phyloP scores from a whole-genome alignment of 2,797 vertebrate species.

The Tangara arthus region DNA sequence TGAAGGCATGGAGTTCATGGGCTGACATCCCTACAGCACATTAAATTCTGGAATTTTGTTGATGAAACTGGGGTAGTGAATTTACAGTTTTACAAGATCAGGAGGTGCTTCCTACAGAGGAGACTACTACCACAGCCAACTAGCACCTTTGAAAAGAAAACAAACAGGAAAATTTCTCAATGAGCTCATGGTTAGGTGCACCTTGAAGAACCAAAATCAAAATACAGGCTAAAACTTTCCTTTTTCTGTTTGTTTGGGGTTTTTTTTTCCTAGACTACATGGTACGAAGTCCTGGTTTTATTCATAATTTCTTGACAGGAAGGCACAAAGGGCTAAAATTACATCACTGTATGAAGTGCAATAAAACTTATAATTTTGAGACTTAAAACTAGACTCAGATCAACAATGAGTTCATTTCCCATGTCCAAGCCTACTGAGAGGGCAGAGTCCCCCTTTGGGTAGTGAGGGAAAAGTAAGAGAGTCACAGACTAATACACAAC shows the following conservation, averaged over 20 bases:
- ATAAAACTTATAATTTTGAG: not conserved
- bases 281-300: not conserved
- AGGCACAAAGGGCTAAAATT: not conserved
- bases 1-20: not conserved
- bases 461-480: not conserved
- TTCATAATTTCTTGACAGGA: not conserved
- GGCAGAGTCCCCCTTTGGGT: not conserved
- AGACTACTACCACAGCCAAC: not conserved
- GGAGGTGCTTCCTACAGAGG: not conserved
- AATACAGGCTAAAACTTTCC: not conserved
- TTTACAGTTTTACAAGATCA: not conserved
- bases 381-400: not conserved
- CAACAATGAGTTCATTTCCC: not conserved
- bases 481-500: not conserved
- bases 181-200: not conserved
- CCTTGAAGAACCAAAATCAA: not conserved
- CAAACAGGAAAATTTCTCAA: not conserved
- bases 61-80: not conserved
- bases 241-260: not conserved
- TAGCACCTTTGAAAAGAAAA: not conserved
- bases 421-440: not conserved
- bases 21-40: not conserved
- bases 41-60: constrained; percentile 21
- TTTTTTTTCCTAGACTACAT: not conserved
- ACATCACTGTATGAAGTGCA: not conserved